Conservation (phyloP, 2,888 invertebrate species). For the Standfussiana lucernea region DNA sequence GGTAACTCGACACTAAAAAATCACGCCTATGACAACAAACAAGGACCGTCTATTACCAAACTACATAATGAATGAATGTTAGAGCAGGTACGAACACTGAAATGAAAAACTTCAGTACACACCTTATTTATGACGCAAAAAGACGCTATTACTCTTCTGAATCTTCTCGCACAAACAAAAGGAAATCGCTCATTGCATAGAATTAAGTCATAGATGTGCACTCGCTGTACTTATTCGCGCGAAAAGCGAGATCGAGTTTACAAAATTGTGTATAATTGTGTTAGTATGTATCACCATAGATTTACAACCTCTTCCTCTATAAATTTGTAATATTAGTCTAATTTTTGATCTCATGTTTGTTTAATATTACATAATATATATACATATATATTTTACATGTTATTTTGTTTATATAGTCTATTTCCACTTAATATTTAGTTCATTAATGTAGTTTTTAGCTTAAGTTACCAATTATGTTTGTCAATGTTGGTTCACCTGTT, state of each 20-base stretch:
- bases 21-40: constrained; percentile 19
- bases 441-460: no score
- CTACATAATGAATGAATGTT: constrained; percentile 45
- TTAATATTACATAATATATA: no score
- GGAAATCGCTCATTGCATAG: constrained; percentile 7
- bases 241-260: not conserved
- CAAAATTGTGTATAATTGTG: no score
- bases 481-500: no score
- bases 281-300: no score
- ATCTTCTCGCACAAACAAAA: constrained; percentile 34
- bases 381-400: no score
- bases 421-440: no score
- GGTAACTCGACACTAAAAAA: constrained; percentile 1
- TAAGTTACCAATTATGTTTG: no score
- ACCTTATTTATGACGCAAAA: constrained; percentile 49
- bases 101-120: constrained; percentile 35
- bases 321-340: no score
- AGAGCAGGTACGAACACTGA: constrained; percentile 3
- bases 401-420: no score
- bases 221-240: not conserved
- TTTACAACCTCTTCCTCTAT: no score
- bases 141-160: constrained; percentile 38
- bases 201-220: constrained; percentile 7
- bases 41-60: constrained; percentile 43
- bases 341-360: no score